Evolutionary conservation across 1,140 invertebrate species (phyloP).

Genomic region (Cardiocondyla obscurior): DNA sequence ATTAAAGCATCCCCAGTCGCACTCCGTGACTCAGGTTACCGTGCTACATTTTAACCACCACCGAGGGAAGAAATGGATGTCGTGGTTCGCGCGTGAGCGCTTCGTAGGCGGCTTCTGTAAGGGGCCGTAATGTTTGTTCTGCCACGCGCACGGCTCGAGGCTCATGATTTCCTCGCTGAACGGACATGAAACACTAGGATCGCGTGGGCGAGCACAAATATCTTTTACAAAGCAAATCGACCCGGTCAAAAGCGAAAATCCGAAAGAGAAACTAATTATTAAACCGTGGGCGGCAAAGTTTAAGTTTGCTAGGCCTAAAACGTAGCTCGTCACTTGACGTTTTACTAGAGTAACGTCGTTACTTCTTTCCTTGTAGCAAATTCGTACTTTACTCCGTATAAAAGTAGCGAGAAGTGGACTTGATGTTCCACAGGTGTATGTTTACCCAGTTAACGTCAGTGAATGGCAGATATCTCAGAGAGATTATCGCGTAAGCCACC

Average conservation of each 20-base stretch:
- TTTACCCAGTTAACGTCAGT: conserved; percentile 1
- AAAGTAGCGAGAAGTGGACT: neutral
- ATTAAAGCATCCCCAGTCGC: neutral
- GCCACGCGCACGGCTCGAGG: conserved; percentile 7
- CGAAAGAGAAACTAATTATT: neutral
- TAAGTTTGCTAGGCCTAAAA: neutral
- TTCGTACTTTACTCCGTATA: neutral
- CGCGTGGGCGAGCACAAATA: neutral
- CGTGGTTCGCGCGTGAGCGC: neutral
- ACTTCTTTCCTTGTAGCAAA: neutral
- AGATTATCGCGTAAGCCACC: conserved; percentile 1
- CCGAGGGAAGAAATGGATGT: neutral
- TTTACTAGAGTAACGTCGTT: neutral
- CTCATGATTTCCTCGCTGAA: conserved; percentile 30
- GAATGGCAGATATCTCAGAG: conserved; percentile 13
- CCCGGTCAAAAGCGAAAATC: neutral
- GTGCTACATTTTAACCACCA: neutral
- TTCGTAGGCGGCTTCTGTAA: conserved; percentile 2
- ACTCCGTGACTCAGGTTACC: conserved; percentile 4
- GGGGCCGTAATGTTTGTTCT: conserved; percentile 21
- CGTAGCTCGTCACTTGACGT: neutral
- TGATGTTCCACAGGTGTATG: neutral
- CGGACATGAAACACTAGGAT: neutral
- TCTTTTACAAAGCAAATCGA: neutral
- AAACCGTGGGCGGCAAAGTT: neutral